Conservation (phyloP, 2,113 vertebrate species). For the Dicrurus megarhynchus region DNA sequence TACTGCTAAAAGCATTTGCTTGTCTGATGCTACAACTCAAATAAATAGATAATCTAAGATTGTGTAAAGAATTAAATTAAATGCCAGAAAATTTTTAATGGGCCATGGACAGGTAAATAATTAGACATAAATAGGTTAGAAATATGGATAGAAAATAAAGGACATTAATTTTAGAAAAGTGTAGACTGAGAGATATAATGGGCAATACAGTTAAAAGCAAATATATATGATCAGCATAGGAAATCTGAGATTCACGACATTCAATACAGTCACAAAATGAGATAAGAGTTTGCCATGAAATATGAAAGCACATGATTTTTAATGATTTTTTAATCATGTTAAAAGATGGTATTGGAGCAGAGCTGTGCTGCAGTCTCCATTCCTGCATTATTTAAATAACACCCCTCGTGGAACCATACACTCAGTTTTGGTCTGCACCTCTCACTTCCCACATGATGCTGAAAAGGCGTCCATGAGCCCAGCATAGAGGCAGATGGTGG, state of each 20-base stretch:
- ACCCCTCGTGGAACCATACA: rapidly evolving
- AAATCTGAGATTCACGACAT: not conserved
- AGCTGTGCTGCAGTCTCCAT: not conserved
- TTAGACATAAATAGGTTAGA: not conserved
- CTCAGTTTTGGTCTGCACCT: not conserved
- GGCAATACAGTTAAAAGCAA: not conserved
- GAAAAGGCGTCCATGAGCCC: not conserved
- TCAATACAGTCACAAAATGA: not conserved
- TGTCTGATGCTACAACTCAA: not conserved
- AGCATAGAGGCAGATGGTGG: not conserved
- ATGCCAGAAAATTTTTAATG: not conserved
- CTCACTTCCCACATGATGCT: not conserved
- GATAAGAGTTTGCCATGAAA: not conserved
- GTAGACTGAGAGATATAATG: not conserved
- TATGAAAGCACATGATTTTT: not conserved
- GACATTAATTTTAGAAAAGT: not conserved
- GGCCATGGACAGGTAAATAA: not conserved
- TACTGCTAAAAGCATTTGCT: not conserved
- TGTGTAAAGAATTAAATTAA: not conserved
- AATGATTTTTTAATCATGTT: not conserved
- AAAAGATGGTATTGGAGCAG: not conserved
- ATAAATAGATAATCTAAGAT: not conserved
- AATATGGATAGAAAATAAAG: not conserved
- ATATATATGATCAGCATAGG: not conserved
- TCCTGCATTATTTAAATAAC: not conserved